A percentile compares a stretch with the other conserved stretches of the same genome.
Evolutionary conservation across 2,113 vertebrate genomes (phyloP).

Genomic region (Phocoena sinus): DNA sequence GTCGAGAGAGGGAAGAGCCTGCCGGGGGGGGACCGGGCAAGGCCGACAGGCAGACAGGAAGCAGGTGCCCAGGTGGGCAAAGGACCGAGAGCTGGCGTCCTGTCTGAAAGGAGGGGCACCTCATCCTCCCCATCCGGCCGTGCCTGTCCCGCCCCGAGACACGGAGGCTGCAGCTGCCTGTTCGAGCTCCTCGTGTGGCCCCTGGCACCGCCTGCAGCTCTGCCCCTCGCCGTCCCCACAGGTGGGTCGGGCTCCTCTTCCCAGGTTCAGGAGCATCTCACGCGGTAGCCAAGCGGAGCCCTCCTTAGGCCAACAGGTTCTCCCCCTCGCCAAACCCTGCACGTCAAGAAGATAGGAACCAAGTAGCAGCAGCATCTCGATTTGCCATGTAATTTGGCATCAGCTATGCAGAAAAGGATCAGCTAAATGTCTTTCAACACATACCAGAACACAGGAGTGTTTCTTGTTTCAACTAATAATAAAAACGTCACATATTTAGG

Average conservation of each 20-base stretch:
- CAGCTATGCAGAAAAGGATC: fast-evolving
- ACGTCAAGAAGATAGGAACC: not conserved
- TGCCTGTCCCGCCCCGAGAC: not conserved
- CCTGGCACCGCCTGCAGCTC: not conserved
- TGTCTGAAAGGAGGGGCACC: too few relatives aligned
- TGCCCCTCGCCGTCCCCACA: fast-evolving
- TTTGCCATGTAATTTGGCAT: not conserved
- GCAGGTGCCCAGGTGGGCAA: not conserved
- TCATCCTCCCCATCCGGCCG: fast-evolving
- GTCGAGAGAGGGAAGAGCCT: not conserved
- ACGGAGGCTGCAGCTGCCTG: not conserved
- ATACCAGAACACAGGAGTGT: fast-evolving
- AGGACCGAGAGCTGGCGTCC: not conserved
- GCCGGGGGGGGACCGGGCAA: not conserved
- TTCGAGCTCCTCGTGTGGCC: not conserved
- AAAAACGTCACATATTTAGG: fast-evolving
- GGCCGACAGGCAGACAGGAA: not conserved
- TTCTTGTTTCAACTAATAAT: too few relatives aligned
- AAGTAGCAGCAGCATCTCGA: not conserved
- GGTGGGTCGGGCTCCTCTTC: not conserved
- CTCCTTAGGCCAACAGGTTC: fast-evolving
- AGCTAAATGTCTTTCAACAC: not conserved
- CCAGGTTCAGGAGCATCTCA: fast-evolving
- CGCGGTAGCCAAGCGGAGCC: not conserved
- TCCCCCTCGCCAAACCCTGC: not conserved